Conservation (phyloP, 2,113 vertebrate species). For the Archilochus colubris region DNA sequence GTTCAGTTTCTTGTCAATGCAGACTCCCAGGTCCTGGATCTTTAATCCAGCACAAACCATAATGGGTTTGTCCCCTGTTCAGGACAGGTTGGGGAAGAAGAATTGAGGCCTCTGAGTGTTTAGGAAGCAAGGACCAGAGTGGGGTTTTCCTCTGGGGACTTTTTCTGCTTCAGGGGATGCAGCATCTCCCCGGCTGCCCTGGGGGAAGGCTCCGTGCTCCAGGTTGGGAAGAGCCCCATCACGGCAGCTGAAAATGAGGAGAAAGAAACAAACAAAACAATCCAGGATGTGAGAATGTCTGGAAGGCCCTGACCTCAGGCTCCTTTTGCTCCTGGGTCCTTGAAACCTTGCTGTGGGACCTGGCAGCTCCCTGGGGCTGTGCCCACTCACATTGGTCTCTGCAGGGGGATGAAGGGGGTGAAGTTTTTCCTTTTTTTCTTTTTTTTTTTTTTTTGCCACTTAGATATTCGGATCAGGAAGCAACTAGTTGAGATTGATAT, state of each 20-base stretch:
- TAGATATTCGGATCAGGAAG: not conserved
- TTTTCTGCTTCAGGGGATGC: not conserved
- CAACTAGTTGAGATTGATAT: not conserved
- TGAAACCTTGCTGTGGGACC: accelerated
- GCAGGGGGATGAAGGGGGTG: not conserved
- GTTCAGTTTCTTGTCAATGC: no score
- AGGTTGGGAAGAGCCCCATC: not conserved
- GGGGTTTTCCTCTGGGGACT: not conserved
- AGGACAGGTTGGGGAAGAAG: not conserved
- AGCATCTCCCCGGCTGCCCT: accelerated
- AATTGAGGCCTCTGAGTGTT: not conserved
- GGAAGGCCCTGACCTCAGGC: not conserved
- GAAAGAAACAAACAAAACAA: no score
- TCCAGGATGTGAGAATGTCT: not conserved
- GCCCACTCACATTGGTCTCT: not conserved
- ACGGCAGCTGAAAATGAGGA: accelerated
- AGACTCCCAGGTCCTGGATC: no score
- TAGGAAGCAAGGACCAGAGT: not conserved
- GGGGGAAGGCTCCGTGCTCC: not conserved
- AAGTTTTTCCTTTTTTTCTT: no score
- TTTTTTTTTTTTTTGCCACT: not conserved
- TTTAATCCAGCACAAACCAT: not conserved
- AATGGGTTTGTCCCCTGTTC: not conserved
- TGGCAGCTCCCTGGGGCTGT: not conserved
- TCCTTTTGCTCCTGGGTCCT: not conserved